Percentiles rank a stretch among this genome's conserved stretches.
phyloP scores from a whole-genome alignment of 1,140 invertebrate species.

The Onthophagus taurus region DNA sequence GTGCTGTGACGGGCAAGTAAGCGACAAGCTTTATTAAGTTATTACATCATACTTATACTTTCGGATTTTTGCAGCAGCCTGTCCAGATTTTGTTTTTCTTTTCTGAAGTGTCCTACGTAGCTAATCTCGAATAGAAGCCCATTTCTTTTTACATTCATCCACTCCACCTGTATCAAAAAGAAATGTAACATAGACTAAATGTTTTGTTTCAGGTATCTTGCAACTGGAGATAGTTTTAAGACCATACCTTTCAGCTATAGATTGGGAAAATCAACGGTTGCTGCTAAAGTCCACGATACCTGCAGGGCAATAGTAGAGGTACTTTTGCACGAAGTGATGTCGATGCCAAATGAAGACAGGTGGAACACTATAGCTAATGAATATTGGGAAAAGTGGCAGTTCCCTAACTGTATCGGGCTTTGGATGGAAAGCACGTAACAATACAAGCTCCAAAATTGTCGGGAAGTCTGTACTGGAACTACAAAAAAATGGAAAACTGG shows the following conservation, averaged over 20 bases:
- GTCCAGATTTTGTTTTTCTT: too few relatives aligned
- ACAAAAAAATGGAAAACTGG: too few relatives aligned
- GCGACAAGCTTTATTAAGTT: too few relatives aligned
- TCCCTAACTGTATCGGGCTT: constrained; percentile 38
- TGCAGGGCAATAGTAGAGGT: constrained; percentile 23
- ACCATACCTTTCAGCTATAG: constrained; percentile 28
- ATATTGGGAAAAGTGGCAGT: constrained; percentile 30
- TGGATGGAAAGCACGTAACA: constrained; percentile 40
- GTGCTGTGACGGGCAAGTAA: too few relatives aligned
- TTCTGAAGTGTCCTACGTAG: constrained; percentile 13
- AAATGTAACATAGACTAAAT: constrained; percentile 1
- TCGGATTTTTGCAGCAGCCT: too few relatives aligned
- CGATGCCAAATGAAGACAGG: constrained; percentile 20
- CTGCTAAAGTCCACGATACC: constrained; percentile 25
- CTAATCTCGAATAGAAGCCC: constrained; percentile 15
- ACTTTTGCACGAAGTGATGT: constrained; percentile 24
- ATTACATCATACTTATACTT: too few relatives aligned
- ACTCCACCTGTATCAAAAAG: constrained; percentile 6
- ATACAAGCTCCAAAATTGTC: constrained; percentile 29
- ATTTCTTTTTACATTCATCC: constrained; percentile 20
- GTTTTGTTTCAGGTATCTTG: constrained; percentile 19
- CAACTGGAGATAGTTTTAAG: constrained; percentile 19
- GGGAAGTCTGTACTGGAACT: constrained; percentile 37
- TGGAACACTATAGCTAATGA: constrained; percentile 25
- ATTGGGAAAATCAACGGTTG: constrained; percentile 26